A percentile compares a stretch with the other conserved stretches of the same genome.
Evolutionary conservation across 1,140 invertebrate genomes (phyloP).

Genomic region (Drosophila setifemur): DNA sequence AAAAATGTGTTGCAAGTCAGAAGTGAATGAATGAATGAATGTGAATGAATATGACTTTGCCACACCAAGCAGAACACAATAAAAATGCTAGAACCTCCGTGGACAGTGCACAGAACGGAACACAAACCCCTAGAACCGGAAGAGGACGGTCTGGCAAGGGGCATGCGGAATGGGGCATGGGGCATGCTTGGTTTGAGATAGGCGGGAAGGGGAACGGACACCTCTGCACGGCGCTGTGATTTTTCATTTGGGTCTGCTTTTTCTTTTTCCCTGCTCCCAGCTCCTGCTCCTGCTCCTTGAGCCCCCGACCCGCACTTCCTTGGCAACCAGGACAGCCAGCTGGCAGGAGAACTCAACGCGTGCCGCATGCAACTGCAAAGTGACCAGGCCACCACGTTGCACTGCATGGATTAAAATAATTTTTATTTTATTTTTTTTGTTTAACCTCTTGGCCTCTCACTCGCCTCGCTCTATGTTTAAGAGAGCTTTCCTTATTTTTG

Average conservation of each 20-base stretch:
- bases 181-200: too few species aligned
- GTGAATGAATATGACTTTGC: conserved; percentile 70
- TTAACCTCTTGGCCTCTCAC: conserved; percentile 41
- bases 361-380: conserved; percentile 69
- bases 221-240: conserved; percentile 69
- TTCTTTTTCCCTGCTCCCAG: too few species aligned
- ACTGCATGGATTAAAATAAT: conserved; percentile 55
- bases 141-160: not conserved
- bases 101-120: conserved; percentile 7
- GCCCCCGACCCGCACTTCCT: conserved; percentile 2
- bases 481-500: conserved; percentile 29
- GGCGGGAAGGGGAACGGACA: conserved; percentile 29
- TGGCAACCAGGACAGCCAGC: conserved; percentile 58
- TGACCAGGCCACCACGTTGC: conserved; percentile 33
- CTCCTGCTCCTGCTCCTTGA: too few species aligned
- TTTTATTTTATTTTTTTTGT: too few species aligned
- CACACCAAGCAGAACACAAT: conserved; percentile 59
- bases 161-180: conserved; percentile 36
- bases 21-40: conserved; percentile 72
- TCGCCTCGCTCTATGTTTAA: not conserved
- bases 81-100: conserved; percentile 54
- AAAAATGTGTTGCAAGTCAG: conserved; percentile 77
- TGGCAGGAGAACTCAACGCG: conserved; percentile 43
- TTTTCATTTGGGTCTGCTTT: conserved; percentile 61
- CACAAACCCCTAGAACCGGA: not conserved